Percentiles rank a stretch among this genome's conserved stretches.
phyloP scores from a whole-genome alignment of 2,113 vertebrate genomes.

The Ageneiosus marmoratus region DNA sequence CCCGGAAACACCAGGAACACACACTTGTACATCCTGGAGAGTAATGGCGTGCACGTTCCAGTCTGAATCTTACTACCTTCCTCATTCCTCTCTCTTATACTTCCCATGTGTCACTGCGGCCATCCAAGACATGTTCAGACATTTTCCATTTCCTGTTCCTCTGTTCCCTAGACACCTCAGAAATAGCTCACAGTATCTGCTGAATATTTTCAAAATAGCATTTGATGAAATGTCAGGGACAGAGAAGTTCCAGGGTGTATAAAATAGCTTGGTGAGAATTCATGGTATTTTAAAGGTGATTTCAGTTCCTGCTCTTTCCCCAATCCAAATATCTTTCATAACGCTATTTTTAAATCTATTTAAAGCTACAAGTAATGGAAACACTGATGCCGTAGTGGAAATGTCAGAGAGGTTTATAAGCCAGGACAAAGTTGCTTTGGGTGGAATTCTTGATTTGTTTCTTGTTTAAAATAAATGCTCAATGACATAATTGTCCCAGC shows the following conservation, averaged over 20 bases:
- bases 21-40: background rate
- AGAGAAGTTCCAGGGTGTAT: background rate
- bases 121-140: conserved; percentile 11
- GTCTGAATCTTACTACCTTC: conserved; percentile 2
- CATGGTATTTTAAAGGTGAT: conserved; percentile 11
- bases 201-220: conserved; percentile 33
- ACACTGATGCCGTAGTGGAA: background rate
- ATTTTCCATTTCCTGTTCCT: conserved; percentile 37
- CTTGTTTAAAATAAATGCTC: background rate
- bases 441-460: background rate
- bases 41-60: background rate
- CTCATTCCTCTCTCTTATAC: conserved; percentile 25
- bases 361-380: background rate
- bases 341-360: background rate
- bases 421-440: background rate
- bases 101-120: conserved; percentile 16
- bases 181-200: conserved; percentile 17
- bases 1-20: background rate
- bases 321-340: background rate
- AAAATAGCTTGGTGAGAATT: conserved; percentile 6
- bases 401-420: background rate
- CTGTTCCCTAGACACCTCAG: conserved; percentile 13
- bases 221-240: conserved; percentile 31
- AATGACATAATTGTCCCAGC: background rate
- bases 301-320: background rate